A percentile compares a stretch with the other conserved stretches of the same genome.
Evolutionary conservation across 2,888 invertebrate genomes (phyloP).

Genomic region (Trachelus iudaicus): DNA sequence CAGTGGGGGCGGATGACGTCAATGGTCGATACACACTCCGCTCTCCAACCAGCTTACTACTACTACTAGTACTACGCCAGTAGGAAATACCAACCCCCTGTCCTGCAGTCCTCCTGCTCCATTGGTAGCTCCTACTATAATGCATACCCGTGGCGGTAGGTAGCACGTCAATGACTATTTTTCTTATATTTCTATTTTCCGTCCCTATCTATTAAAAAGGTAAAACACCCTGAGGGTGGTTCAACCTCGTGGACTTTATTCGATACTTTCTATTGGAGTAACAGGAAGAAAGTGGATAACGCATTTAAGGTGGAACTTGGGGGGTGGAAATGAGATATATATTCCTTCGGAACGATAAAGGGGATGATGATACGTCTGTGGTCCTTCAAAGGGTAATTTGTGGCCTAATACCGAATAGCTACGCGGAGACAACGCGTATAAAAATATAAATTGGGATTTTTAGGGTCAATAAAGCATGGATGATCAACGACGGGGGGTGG

Average conservation of each 20-base stretch:
- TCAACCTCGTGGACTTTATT: background rate
- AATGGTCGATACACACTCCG: slow-evolving; percentile 58
- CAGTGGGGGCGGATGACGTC: slow-evolving; percentile 58
- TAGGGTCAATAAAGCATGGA: slow-evolving; percentile 35
- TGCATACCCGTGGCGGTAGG: background rate
- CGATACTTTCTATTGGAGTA: background rate
- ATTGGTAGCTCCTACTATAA: background rate
- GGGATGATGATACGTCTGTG: slow-evolving; percentile 11
- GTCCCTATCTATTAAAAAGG: background rate
- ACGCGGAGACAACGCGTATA: slow-evolving; percentile 4
- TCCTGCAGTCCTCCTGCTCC: background rate
- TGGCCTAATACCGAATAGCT: background rate
- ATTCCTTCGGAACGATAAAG: background rate
- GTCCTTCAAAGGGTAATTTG: slow-evolving; percentile 6
- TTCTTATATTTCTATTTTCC: background rate
- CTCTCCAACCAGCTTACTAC: slow-evolving; percentile 34
- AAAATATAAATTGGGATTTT: slow-evolving; percentile 48
- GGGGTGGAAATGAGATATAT: background rate
- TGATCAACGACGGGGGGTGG: slow-evolving; percentile 8
- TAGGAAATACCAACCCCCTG: too few species aligned
- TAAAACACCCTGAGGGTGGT: background rate
- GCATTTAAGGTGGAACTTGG: background rate
- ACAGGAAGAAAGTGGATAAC: background rate
- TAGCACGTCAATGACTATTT: background rate
- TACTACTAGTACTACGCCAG: slow-evolving; percentile 52